A percentile compares a stretch with the other conserved stretches of the same genome.
Conservation (phyloP, 2,113 vertebrate species). For the Rattus norvegicus region DNA sequence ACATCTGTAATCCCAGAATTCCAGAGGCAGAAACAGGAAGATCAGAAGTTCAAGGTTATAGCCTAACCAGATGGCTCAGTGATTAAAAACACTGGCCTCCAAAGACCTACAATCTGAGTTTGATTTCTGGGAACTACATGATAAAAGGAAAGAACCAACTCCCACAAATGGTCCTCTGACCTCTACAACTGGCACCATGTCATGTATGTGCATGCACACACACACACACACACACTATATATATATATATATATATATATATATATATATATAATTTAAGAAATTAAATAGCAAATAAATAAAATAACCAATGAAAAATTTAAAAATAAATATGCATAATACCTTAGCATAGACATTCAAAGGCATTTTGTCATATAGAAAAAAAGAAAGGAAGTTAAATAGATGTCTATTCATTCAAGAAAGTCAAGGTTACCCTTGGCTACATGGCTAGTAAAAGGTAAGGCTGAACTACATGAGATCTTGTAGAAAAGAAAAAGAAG, state of each 20-base stretch:
- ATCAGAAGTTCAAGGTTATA: background rate
- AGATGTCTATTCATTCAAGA: background rate
- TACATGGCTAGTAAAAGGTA: background rate
- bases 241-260: too few relatives aligned
- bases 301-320: too few relatives aligned
- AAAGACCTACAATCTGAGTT: background rate
- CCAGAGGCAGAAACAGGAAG: background rate
- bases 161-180: background rate
- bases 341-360: too few relatives aligned
- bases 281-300: background rate
- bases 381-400: too few relatives aligned
- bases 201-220: background rate
- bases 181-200: background rate
- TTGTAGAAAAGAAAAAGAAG: background rate
- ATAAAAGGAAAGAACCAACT: background rate
- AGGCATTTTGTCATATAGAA: too few relatives aligned
- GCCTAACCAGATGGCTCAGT: background rate
- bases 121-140: background rate
- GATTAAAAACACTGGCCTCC: background rate
- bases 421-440: background rate
- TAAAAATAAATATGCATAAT: too few relatives aligned
- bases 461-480: background rate
- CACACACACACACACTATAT: background rate
- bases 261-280: too few relatives aligned
- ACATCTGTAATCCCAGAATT: background rate